These are phyloP conservation scores for Phanerotoma sp. DNA, from an alignment of 2,888 invertebrate genomes.

Conservation along the genomic window DNA sequence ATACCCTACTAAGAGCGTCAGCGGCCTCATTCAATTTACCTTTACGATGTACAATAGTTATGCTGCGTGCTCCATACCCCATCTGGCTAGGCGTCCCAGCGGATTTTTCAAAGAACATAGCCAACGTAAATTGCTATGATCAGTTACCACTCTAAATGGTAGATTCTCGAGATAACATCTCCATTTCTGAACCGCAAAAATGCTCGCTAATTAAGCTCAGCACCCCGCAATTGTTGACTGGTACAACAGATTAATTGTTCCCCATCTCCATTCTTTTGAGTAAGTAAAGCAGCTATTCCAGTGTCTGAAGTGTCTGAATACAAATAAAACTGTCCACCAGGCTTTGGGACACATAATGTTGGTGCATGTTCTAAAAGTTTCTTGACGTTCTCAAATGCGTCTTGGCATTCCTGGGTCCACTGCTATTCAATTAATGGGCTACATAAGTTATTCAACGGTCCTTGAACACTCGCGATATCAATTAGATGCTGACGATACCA, in stretches of 20 bases:
- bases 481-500: too few species aligned
- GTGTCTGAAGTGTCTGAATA: slow-evolving; percentile 29
- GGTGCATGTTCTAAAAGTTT: slow-evolving; percentile 19
- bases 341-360: slow-evolving; percentile 13
- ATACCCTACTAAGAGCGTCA: not conserved
- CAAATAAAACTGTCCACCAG: too few species aligned
- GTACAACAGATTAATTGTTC: slow-evolving; percentile 19
- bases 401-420: slow-evolving; percentile 28
- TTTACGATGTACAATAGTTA: not conserved
- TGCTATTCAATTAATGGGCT: slow-evolving; percentile 24
- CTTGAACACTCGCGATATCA: too few species aligned
- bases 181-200: slow-evolving; percentile 23
- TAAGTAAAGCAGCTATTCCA: too few species aligned
- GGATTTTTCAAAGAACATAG: slow-evolving; percentile 20
- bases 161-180: slow-evolving; percentile 23
- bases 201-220: slow-evolving; percentile 21
- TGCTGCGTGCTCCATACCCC: not conserved
- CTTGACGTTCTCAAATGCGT: slow-evolving; percentile 18
- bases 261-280: too few species aligned
- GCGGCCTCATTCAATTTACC: not conserved
- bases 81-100: slow-evolving; percentile 1
- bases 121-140: slow-evolving; percentile 30
- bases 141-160: slow-evolving; percentile 34
- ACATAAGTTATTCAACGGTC: slow-evolving; percentile 22
- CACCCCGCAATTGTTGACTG: slow-evolving; percentile 20